Percentiles rank a stretch among this genome's conserved stretches.
phyloP scores from a whole-genome alignment of 2,113 vertebrate genomes.

The Salvelinus alpinus region DNA sequence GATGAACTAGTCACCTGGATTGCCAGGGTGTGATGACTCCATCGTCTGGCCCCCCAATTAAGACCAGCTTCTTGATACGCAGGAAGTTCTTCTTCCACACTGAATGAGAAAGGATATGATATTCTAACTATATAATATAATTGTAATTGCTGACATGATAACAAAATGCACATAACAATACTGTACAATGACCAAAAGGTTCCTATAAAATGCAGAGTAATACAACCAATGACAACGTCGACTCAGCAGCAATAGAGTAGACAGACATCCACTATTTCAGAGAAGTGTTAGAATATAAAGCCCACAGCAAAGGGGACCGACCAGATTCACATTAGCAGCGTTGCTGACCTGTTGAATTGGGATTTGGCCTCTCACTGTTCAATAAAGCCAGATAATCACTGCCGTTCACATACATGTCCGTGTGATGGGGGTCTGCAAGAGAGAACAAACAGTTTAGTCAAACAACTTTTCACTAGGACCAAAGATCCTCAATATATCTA shows the following conservation, averaged over 20 bases:
- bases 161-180: too few relatives aligned
- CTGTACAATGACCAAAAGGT: too few relatives aligned
- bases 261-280: too few relatives aligned
- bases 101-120: conserved; percentile 40
- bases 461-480: neutral
- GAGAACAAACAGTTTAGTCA: conserved; percentile 16
- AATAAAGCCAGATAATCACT: conserved; percentile 86
- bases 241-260: too few relatives aligned
- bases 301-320: neutral
- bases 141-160: too few relatives aligned
- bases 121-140: neutral
- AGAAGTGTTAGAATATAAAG: too few relatives aligned
- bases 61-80: conserved; percentile 79
- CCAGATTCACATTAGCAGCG: neutral
- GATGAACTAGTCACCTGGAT: conserved; percentile 75
- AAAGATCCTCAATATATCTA: neutral
- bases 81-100: conserved; percentile 89
- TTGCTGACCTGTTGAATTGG: conserved; percentile 80
- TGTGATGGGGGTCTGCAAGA: conserved; percentile 84
- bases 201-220: too few relatives aligned
- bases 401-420: conserved; percentile 83
- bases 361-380: conserved; percentile 80
- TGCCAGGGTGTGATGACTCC: conserved; percentile 92
- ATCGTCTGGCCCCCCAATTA: conserved; percentile 88
- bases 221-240: too few relatives aligned